phyloP scores from a whole-genome alignment of 2,888 invertebrate genomes.

The Mythimna impura region DNA sequence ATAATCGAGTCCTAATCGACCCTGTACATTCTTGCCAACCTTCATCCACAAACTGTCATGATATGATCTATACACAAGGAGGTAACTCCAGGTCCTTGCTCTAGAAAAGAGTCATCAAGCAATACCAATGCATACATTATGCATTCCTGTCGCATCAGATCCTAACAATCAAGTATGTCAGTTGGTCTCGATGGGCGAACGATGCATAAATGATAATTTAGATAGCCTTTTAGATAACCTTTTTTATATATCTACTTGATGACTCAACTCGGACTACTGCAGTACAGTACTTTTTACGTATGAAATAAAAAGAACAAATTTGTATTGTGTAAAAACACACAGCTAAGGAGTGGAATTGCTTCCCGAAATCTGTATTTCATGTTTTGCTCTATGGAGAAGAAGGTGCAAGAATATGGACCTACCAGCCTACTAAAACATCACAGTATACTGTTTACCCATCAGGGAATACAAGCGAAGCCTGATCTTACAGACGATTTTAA shows the following conservation, averaged over 20 bases:
- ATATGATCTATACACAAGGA: not conserved
- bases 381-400: too few relatives aligned
- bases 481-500: not conserved
- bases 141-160: constrained; percentile 30
- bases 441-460: not conserved
- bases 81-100: constrained; percentile 25
- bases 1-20: too few relatives aligned
- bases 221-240: not conserved
- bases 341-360: too few relatives aligned
- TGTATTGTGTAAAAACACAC: too few relatives aligned
- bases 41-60: not conserved
- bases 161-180: constrained; percentile 13
- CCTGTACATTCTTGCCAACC: too few relatives aligned
- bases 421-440: too few relatives aligned
- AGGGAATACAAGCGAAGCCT: not conserved
- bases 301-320: too few relatives aligned
- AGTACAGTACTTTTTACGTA: not conserved
- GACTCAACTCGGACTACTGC: rapidly evolving
- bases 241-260: too few relatives aligned
- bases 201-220: constrained; percentile 1
- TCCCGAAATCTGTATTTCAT: too few relatives aligned
- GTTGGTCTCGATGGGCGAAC: not conserved
- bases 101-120: constrained; percentile 23
- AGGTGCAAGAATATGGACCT: too few relatives aligned
- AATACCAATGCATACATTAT: constrained; percentile 29